phyloP scores from a whole-genome alignment of 2,113 vertebrate species.

The Ibidorhyncha struthersii region DNA sequence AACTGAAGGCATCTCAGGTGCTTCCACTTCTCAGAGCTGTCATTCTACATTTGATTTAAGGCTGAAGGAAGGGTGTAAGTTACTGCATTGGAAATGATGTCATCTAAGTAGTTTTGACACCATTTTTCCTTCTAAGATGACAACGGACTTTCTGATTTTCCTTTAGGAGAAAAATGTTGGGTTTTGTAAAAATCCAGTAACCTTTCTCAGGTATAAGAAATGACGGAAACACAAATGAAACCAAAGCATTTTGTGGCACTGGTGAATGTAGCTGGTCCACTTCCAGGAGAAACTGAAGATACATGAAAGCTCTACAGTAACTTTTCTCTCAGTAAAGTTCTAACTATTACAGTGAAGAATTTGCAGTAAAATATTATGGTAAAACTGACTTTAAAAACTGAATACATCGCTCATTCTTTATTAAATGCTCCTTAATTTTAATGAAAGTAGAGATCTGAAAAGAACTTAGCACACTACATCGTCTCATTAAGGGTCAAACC shows the following conservation, averaged over 20 bases:
- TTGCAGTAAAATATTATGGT: background rate
- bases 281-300: background rate
- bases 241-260: background rate
- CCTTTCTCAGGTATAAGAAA: background rate
- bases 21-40: background rate
- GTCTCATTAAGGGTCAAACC: background rate
- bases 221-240: background rate
- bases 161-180: background rate
- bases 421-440: background rate
- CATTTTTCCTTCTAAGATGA: background rate
- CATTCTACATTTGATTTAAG: background rate
- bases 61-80: background rate
- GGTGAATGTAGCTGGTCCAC: background rate
- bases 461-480: background rate
- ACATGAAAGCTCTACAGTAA: background rate
- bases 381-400: background rate
- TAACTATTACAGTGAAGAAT: background rate
- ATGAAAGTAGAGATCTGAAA: background rate
- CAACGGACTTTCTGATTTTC: background rate
- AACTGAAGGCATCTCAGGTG: background rate
- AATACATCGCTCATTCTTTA: background rate
- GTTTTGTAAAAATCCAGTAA: background rate
- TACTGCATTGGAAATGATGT: fast-evolving
- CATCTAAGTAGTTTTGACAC: background rate
- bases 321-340: background rate